A percentile compares a stretch with the other conserved stretches of the same genome.
Evolutionary conservation across 2,888 invertebrate species (phyloP).

Genomic region (Microplitis deprimator): DNA sequence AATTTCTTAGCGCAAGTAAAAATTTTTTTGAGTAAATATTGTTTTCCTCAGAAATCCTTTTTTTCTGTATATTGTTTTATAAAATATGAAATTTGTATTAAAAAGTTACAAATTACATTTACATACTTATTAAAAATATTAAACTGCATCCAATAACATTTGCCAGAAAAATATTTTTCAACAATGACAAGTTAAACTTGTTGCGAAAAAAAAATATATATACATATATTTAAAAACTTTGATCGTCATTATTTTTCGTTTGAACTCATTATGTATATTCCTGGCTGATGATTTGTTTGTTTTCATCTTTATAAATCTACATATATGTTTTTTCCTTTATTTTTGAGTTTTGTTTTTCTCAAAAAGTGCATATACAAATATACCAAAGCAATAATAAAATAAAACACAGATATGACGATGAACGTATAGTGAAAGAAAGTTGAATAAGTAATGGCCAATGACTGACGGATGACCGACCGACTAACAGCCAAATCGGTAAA

Average conservation of each 20-base stretch:
- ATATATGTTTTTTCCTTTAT: neutral
- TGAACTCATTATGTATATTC: neutral
- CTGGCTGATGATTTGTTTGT: conserved; percentile 22
- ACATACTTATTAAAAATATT: too few species aligned
- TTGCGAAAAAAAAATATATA: neutral
- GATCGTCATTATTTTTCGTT: neutral
- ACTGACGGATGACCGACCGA: conserved; percentile 32
- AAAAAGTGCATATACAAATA: neutral
- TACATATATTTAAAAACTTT: neutral
- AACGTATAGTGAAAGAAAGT: conserved; percentile 34
- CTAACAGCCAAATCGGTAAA: neutral
- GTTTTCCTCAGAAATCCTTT: too few species aligned
- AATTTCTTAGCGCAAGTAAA: too few species aligned
- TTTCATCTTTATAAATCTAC: neutral
- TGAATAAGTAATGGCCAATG: conserved; percentile 40
- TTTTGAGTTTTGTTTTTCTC: conserved; percentile 3
- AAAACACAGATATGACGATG: conserved; percentile 22
- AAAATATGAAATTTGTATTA: neutral
- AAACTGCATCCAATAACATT: neutral
- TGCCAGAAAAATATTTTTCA: neutral
- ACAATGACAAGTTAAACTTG: neutral
- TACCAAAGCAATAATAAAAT: neutral
- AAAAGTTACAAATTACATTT: neutral
- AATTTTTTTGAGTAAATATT: too few species aligned
- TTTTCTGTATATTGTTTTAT: too few species aligned